A percentile compares a stretch with the other conserved stretches of the same genome.
phyloP scores from a whole-genome alignment of 2,113 vertebrate genomes.

The Piprites chloris region DNA sequence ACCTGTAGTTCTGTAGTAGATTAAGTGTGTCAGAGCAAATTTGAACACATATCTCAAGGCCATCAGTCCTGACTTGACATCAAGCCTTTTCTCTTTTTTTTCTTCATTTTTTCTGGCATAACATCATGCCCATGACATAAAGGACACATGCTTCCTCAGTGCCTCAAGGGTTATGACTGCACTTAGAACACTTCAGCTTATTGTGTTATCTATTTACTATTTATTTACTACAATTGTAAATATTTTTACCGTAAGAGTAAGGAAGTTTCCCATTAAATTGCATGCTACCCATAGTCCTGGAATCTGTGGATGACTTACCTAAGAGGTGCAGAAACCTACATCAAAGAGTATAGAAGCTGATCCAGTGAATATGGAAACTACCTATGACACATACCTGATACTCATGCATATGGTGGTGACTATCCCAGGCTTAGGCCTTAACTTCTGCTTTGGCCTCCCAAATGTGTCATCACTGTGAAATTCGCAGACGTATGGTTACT shows the following conservation, averaged over 20 bases:
- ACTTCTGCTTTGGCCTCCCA: conserved; percentile 19
- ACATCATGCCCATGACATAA: not conserved
- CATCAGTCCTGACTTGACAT: not conserved
- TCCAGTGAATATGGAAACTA: not conserved
- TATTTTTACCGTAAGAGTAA: not conserved
- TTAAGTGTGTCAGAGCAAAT: not conserved
- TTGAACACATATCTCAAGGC: not conserved
- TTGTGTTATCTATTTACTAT: not conserved
- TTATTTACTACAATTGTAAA: not conserved
- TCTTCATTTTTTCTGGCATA: not conserved
- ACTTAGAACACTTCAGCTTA: not conserved
- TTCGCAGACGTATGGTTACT: not conserved
- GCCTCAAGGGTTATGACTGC: not conserved
- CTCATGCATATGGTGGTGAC: not conserved
- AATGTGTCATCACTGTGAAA: not conserved
- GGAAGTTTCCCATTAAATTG: not conserved
- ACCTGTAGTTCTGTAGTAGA: not conserved
- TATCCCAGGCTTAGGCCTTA: not conserved
- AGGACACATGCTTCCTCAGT: not conserved
- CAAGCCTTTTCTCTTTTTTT: not conserved
- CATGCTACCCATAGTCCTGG: not conserved
- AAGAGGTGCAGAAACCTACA: not conserved
- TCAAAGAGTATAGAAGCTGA: not conserved
- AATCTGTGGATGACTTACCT: not conserved
- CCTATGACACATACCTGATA: not conserved